Conservation (phyloP, 2,797 vertebrate genomes). For the Brotula barbata region DNA sequence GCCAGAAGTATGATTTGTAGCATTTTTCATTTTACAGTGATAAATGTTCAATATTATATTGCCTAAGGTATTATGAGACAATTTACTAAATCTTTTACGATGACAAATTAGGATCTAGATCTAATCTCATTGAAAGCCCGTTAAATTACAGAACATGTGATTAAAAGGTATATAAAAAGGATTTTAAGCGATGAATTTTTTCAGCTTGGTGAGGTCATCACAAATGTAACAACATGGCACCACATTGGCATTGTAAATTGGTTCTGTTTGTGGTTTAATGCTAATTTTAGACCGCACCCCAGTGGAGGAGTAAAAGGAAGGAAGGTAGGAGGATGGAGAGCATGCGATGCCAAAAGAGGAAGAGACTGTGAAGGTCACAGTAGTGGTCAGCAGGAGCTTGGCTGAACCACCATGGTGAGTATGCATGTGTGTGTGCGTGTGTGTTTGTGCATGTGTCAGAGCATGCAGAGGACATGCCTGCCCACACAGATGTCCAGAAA, state of each 20-base stretch:
- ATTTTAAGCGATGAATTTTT: slow-evolving; percentile 15
- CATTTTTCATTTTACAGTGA: neutral
- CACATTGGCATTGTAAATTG: slow-evolving; percentile 48
- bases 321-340: slow-evolving; percentile 20
- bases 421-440: slow-evolving; percentile 16
- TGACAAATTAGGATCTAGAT: neutral
- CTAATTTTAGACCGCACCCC: slow-evolving; percentile 58
- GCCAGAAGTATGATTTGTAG: slow-evolving; percentile 28
- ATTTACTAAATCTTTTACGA: neutral
- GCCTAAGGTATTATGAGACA: neutral
- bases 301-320: slow-evolving; percentile 40
- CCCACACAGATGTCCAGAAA: slow-evolving; percentile 63
- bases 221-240: slow-evolving; percentile 6
- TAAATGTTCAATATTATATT: neutral
- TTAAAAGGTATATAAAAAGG: too few species aligned
- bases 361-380: slow-evolving; percentile 60
- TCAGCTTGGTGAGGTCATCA: slow-evolving; percentile 23
- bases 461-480: slow-evolving; percentile 45
- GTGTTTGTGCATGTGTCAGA: slow-evolving; percentile 23
- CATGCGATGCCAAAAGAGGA: slow-evolving; percentile 60
- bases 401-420: slow-evolving; percentile 30
- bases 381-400: slow-evolving; percentile 21
- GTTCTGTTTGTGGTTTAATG: slow-evolving; percentile 36
- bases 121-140: too few species aligned
- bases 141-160: too few species aligned